Evolutionary conservation across 2,888 invertebrate species (phyloP), one percentile per base, ranked within the genome.

Genomic region (Conops quadrifasciatus): DNA sequence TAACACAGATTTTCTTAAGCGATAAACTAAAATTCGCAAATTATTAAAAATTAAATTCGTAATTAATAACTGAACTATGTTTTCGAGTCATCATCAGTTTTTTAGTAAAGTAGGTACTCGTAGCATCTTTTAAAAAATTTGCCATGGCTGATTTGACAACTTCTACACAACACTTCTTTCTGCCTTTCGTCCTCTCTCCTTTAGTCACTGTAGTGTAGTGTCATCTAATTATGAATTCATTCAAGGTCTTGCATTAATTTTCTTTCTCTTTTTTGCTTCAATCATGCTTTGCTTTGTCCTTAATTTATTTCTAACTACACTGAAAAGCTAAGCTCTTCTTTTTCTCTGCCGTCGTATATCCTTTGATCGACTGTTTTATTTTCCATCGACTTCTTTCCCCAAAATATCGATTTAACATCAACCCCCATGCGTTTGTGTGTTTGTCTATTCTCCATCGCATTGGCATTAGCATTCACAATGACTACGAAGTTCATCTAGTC

Each of bases 391-490:
- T 51, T 24, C 53, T 15, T 53, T 53, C 53, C 21, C 21, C 24
- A 19, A 11, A 1, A 24, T 53, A 24, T 9, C 11, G 24, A 21
- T 53, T 53, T 53, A 21, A 36, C 36, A 36, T 66, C 49, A 49
- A 53, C 65, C 65, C 49, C 51, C 30, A 53, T 66, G 16, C 26
- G 51, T 30, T 58, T 3, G 2, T 66, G 21, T 16, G n/a, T 53
- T 66, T 53, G 24, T 21, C 4, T 53, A 53, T 24, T 26, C 43
- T 26, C 51, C n/a, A n/a, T n/a, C n/a, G 13, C 28, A 7, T 19
- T 30, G 15, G 2, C 16, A 36, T 36, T 36, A 4, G 36, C 9
- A 36, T 36, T 36, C 58, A 28, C 58, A 58, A n/a, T 28, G 15
- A 26, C 24, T 24, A 9, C 58, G 58, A 58, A 58, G 21, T 66